phyloP scores from a whole-genome alignment of 2,888 invertebrate species.

The Gryllus longicercus region DNA sequence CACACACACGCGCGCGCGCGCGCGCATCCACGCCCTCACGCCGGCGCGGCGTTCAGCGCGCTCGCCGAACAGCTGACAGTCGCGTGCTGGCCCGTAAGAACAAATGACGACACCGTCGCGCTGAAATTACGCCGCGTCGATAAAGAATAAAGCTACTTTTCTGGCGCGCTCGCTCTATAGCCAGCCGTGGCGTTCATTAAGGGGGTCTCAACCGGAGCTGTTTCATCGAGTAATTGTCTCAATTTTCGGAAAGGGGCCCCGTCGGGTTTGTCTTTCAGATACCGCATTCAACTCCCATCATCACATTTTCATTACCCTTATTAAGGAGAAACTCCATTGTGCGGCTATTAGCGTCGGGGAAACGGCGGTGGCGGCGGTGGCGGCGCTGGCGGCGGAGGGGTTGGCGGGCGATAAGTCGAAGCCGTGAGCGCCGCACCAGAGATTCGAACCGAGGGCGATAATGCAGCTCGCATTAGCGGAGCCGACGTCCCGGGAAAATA shows the following conservation, averaged over 20 bases:
- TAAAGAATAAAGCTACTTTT: constrained; percentile 10
- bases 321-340: constrained; percentile 5
- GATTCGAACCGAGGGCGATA: constrained; percentile 17
- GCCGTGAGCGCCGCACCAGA: not conserved
- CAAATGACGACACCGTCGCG: not conserved
- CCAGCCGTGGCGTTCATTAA: not conserved
- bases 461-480: not conserved
- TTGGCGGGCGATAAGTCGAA: no score
- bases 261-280: constrained; percentile 17
- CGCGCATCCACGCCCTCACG: not conserved
- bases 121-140: constrained; percentile 3
- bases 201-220: not conserved
- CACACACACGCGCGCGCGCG: no score
- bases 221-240: constrained; percentile 17
- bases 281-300: constrained; percentile 17
- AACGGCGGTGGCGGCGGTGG: not conserved
- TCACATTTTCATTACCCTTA: constrained; percentile 7
- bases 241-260: constrained; percentile 8
- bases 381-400: not conserved
- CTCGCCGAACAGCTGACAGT: constrained; percentile 1
- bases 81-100: constrained; percentile 1
- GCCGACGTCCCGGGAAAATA: not conserved
- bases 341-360: constrained; percentile 6
- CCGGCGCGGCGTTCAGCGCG: not conserved
- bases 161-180: not conserved